Evolutionary conservation across 2,888 invertebrate species (phyloP), one percentile per base, ranked within the genome.

Genomic region (Cyrtodaria siliqua): DNA sequence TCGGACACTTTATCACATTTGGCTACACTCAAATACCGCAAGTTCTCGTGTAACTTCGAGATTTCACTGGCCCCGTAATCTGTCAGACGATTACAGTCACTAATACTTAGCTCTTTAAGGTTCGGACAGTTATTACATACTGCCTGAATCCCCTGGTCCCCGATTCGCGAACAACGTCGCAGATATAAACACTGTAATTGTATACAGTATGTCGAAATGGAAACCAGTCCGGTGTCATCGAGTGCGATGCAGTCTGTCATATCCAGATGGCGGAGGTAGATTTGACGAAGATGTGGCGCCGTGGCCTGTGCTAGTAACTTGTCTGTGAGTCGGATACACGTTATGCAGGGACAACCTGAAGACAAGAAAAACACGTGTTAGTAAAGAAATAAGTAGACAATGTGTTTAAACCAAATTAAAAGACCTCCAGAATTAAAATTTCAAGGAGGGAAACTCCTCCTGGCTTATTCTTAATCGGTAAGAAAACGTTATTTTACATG

Each of bases 61-160:
- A 98, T 93, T 93, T 98, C 97, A 91, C 97, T 96, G 38, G 98
- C 94, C 0, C 97, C 97, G 90, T 97, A 97, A 93, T 98, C 98
- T 0, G 98, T 92, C 74, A 98, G 95, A 80, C 96, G 96, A 20
- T 95, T 94, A 92, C 98, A 98, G 93, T 98, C 98, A 42, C 97
- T 97, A 42, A 98, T 96, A 77, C 92, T 92, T 44, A 98, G 94
- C 93, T 98, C 98, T 82, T 97, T 95, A 33, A 98, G 94, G 63
- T 95, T 96, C 26, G 95, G 94, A 92, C 98, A 98, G 93, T 97
- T 97, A 79, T 97, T 97, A 26, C 97, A 97, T 82, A 98, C 96
- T 93, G 96, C 97, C 91, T 97, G 96, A n/a, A 98, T 95, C 74
- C 97, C 97, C 81, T 96, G 96, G 94, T 98, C 98, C 90, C 97